Percentiles rank a stretch among this genome's conserved stretches.
Evolutionary conservation across 2,797 vertebrate genomes (phyloP).

Genomic region (Pagetopsis macropterus): DNA sequence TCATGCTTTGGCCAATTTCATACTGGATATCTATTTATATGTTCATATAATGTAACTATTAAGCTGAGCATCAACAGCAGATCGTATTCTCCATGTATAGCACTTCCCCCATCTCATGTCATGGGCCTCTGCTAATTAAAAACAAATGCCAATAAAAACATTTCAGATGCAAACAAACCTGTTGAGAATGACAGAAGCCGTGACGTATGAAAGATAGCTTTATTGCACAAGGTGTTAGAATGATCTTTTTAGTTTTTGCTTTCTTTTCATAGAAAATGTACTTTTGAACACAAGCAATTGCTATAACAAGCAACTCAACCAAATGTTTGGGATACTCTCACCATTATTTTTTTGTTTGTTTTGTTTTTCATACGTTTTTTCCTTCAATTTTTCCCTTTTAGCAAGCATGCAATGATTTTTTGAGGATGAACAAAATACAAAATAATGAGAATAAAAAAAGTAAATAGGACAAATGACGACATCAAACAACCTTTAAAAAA

Average conservation of each 20-base stretch:
- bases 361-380: slow-evolving; percentile 82
- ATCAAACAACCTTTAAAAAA: slow-evolving; percentile 80
- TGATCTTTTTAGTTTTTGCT: slow-evolving; percentile 91
- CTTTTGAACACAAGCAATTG: slow-evolving; percentile 99
- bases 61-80: neutral
- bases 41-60: neutral
- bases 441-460: slow-evolving; percentile 86
- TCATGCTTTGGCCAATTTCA: neutral
- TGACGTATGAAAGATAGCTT: slow-evolving; percentile 96
- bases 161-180: slow-evolving; percentile 33
- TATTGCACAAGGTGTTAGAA: slow-evolving; percentile 99
- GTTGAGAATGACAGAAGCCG: slow-evolving; percentile 76
- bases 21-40: neutral
- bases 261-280: slow-evolving; percentile 94
- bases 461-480: slow-evolving; percentile 84
- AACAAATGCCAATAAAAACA: neutral
- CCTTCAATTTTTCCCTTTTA: slow-evolving; percentile 86
- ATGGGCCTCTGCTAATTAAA: neutral
- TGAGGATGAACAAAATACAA: slow-evolving; percentile 86
- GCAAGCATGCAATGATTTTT: slow-evolving; percentile 94
- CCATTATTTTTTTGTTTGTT: slow-evolving; percentile 81
- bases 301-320: slow-evolving; percentile 95
- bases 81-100: neutral
- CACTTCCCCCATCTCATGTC: neutral
- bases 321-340: slow-evolving; percentile 86